Evolutionary conservation across 2,113 vertebrate species (phyloP), one percentile per base, ranked within the genome.

Genomic region (Regulus satrapa): DNA sequence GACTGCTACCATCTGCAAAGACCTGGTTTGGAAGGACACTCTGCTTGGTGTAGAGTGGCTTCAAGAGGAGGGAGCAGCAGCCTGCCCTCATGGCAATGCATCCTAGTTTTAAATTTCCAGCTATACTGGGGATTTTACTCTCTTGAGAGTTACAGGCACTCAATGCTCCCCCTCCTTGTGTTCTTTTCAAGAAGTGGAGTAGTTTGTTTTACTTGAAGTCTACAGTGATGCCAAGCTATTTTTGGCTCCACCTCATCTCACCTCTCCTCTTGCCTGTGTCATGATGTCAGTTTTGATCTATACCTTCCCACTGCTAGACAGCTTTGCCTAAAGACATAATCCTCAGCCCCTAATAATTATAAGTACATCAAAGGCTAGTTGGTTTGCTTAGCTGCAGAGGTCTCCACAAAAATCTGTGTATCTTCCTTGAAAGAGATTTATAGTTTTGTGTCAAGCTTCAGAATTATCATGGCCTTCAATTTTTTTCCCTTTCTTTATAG

Each of bases 211-310:
- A 69, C 69, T 84, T 89, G 55, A 68, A 73, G 51, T 81, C 38
- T 63, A 51, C 25, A 88, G 85, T 74, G 72, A 89, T 74, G 64
- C 69, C 89, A 94, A 84, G 94, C 62, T 96, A 49, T 48, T 95
- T 95, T 94, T 92, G 95, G 69, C 92, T 97, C 67, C 82, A 77
- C 64, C 92, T 96, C 87, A 94, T 75, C 79, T 90, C 95, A 93
- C 94, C 48, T 94, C 89, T 86, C 84, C 8, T 4, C 68, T 97
- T 92, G 78, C 93, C 80, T 88, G 88, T 97, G 95, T 96, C 88
- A 68, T 80, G 67, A 80, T 97, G 93, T 97, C 97, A 97, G 88
- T 96, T 98, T 97, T 98, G 94, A 97, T 97, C 96, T 97, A 24
- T 91, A 94, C 92, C 83, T 98, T 97, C 93, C 96, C 96, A 95